Evolutionary conservation across 2,113 vertebrate species (phyloP).

Genomic region (Neomonachus schauinslandi): DNA sequence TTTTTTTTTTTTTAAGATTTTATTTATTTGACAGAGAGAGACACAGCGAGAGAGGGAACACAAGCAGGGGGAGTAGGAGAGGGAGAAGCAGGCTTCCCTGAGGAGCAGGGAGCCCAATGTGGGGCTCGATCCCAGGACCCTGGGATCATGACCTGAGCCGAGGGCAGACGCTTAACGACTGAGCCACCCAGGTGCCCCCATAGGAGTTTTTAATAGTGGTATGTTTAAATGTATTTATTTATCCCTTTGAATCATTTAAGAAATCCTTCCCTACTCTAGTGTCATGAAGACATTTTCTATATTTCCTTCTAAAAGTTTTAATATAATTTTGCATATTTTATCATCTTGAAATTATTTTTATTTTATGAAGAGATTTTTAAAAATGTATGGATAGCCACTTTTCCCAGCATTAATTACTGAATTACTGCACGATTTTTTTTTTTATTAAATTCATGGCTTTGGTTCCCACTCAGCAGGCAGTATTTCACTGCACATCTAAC

Average conservation of each 20-base stretch:
- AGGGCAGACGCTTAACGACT: too few relatives aligned
- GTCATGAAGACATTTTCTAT: neutral
- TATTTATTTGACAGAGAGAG: too few relatives aligned
- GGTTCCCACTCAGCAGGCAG: neutral
- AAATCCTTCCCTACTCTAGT: neutral
- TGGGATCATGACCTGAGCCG: too few relatives aligned
- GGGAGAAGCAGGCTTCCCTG: too few relatives aligned
- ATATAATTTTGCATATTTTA: neutral
- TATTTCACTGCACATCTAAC: neutral
- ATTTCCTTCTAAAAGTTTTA: neutral
- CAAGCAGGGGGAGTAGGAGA: too few relatives aligned
- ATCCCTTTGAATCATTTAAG: slow-evolving; percentile 15
- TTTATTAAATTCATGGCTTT: neutral
- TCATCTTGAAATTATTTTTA: slow-evolving; percentile 1
- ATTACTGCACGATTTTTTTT: neutral
- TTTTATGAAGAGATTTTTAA: neutral
- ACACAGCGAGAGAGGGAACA: too few relatives aligned
- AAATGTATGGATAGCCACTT: neutral
- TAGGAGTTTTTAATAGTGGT: neutral
- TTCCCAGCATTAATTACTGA: neutral
- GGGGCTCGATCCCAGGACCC: too few relatives aligned
- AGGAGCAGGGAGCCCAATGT: too few relatives aligned
- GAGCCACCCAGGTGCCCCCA: neutral
- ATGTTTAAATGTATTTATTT: neutral
- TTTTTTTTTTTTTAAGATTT: neutral